Evolutionary conservation across 2,888 invertebrate genomes (phyloP).

Genomic region (Lucinisca nassula): DNA sequence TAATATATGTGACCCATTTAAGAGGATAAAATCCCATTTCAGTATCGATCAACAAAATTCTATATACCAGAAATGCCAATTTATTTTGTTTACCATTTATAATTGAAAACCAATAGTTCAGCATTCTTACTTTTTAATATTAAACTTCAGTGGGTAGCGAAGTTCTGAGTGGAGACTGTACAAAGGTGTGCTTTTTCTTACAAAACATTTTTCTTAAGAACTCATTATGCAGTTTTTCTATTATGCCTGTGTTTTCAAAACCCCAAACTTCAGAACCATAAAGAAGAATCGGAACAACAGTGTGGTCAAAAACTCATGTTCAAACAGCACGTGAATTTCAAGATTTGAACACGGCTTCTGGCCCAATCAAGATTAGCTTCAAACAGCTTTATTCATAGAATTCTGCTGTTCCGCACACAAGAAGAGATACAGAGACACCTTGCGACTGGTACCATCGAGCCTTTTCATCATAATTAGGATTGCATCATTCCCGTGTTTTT

Average conservation of each 20-base stretch:
- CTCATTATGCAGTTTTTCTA: constrained; percentile 35
- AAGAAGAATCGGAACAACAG: not conserved
- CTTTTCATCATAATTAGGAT: too few species aligned
- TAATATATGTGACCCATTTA: not conserved
- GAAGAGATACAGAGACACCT: too few species aligned
- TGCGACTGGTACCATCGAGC: too few species aligned
- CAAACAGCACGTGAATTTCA: too few species aligned
- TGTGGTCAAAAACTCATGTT: constrained; percentile 12
- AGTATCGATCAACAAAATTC: not conserved
- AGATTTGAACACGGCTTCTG: too few species aligned
- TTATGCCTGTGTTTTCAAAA: constrained; percentile 31
- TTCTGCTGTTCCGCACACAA: too few species aligned
- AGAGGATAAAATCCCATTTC: not conserved
- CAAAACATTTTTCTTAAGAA: constrained; percentile 7
- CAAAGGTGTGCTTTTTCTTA: constrained; percentile 23
- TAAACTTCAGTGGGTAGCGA: not conserved
- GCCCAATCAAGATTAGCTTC: too few species aligned
- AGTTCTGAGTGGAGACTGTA: not conserved
- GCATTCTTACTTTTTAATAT: constrained; percentile 22
- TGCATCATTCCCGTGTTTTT: too few species aligned
- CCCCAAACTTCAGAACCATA: constrained; percentile 42
- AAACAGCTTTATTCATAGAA: too few species aligned
- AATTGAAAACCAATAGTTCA: not conserved
- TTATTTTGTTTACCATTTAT: not conserved
- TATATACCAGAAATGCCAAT: not conserved